A percentile compares a stretch with the other conserved stretches of the same genome.
phyloP scores from a whole-genome alignment of 1,140 invertebrate genomes.

The Agrypnia vestita region DNA sequence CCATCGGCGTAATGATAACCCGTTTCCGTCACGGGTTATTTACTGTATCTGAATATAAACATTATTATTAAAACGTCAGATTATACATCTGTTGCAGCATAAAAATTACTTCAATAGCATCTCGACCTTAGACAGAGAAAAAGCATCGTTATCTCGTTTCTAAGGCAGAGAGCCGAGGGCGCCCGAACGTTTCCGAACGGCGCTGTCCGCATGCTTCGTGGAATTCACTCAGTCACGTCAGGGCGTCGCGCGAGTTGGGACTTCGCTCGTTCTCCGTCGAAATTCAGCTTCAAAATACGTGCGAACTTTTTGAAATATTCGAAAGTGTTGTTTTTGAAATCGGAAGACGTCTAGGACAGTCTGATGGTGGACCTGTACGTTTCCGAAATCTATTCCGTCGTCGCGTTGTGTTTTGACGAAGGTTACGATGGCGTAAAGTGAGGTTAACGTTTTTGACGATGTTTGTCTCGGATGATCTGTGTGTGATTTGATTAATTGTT shows the following conservation, averaged over 20 bases:
- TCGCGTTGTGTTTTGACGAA: neutral
- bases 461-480: constrained; percentile 9
- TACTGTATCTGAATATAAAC: too few species aligned
- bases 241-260: neutral
- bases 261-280: neutral
- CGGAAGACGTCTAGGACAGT: neutral
- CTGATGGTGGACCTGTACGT: neutral
- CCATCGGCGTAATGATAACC: too few species aligned
- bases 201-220: constrained; percentile 16
- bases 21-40: too few species aligned
- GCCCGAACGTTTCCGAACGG: constrained; percentile 4
- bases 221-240: constrained; percentile 29
- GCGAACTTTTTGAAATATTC: constrained; percentile 8
- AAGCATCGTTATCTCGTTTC: neutral
- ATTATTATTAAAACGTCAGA: too few species aligned
- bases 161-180: neutral
- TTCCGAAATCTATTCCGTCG: neutral
- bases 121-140: neutral
- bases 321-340: neutral
- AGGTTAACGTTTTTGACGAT: constrained; percentile 5
- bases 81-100: neutral
- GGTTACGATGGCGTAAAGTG: constrained; percentile 17
- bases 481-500: constrained; percentile 6
- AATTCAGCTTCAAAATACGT: constrained; percentile 26
- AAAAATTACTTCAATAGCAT: constrained; percentile 7